Evolutionary conservation across 2,888 invertebrate species (phyloP).

Genomic region (Drosophila niveifrons): DNA sequence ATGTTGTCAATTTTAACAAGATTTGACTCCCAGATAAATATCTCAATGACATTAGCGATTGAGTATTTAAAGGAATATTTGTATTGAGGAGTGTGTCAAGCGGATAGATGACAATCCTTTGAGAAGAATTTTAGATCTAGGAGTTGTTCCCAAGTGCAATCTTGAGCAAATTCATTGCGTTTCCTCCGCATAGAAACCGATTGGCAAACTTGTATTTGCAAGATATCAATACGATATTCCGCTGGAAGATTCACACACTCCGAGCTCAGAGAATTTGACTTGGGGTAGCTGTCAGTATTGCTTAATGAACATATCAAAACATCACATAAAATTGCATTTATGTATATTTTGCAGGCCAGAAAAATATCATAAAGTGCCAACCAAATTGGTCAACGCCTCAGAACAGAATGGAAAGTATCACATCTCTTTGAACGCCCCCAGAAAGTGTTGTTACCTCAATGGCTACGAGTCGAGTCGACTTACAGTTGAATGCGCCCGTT

Average conservation of each 20-base stretch:
- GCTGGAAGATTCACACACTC: conserved; percentile 26
- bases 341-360: conserved; percentile 42
- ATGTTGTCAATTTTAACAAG: conserved; percentile 83
- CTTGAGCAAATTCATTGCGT: not conserved
- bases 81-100: conserved; percentile 39
- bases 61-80: conserved; percentile 31
- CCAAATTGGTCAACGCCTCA: conserved; percentile 56
- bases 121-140: no score
- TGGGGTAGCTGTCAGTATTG: conserved; percentile 43
- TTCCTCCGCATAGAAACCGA: not conserved
- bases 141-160: no score
- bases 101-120: no score
- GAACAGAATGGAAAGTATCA: conserved; percentile 54
- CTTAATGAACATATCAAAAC: conserved; percentile 79
- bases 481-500: conserved; percentile 68
- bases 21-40: conserved; percentile 73
- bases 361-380: conserved; percentile 41
- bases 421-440: conserved; percentile 53
- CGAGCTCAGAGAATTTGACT: conserved; percentile 13
- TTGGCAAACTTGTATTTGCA: not conserved
- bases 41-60: conserved; percentile 60
- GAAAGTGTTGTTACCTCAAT: conserved; percentile 45
- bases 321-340: conserved; percentile 71
- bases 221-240: not conserved
- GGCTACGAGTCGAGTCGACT: conserved; percentile 40